Conservation (phyloP, 2,797 vertebrate species). For the Poeciliopsis presidionis region DNA sequence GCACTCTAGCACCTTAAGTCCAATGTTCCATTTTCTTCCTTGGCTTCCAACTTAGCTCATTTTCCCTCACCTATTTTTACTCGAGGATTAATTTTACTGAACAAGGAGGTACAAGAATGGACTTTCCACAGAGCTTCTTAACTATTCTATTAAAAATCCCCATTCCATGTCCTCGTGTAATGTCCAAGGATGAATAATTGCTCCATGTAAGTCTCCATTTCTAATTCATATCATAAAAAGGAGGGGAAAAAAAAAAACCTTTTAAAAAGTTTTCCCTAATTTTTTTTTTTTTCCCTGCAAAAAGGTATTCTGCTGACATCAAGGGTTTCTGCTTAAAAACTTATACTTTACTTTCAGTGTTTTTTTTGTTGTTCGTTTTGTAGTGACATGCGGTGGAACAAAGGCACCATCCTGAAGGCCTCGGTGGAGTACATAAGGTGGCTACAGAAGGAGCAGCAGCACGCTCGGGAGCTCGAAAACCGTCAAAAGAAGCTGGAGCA, state of each 20-base stretch:
- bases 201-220: constrained; percentile 96
- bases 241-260: constrained; percentile 21
- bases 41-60: constrained; percentile 76
- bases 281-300: constrained; percentile 59
- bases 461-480: constrained; percentile 91
- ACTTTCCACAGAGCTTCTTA: constrained; percentile 87
- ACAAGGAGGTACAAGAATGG: constrained; percentile 88
- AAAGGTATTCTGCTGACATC: constrained; percentile 85
- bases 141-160: constrained; percentile 99
- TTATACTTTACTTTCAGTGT: constrained; percentile 82
- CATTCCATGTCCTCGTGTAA: constrained; percentile 95
- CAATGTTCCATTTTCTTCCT: constrained; percentile 79
- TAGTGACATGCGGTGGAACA: constrained; percentile 99
- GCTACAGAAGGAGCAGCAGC: constrained; percentile 99
- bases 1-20: constrained; percentile 86
- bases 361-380: constrained; percentile 42
- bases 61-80: constrained; percentile 97
- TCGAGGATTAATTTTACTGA: constrained; percentile 98
- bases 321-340: constrained; percentile 81
- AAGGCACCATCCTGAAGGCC: constrained; percentile 99
- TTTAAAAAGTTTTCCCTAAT: constrained; percentile 77
- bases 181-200: constrained; percentile 99
- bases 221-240: constrained; percentile 92
- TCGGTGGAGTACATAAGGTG: constrained; percentile 99
- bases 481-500: constrained; percentile 98